A percentile compares a stretch with the other conserved stretches of the same genome.
Conservation (phyloP, 2,113 vertebrate genomes). For the Albula goreensis region DNA sequence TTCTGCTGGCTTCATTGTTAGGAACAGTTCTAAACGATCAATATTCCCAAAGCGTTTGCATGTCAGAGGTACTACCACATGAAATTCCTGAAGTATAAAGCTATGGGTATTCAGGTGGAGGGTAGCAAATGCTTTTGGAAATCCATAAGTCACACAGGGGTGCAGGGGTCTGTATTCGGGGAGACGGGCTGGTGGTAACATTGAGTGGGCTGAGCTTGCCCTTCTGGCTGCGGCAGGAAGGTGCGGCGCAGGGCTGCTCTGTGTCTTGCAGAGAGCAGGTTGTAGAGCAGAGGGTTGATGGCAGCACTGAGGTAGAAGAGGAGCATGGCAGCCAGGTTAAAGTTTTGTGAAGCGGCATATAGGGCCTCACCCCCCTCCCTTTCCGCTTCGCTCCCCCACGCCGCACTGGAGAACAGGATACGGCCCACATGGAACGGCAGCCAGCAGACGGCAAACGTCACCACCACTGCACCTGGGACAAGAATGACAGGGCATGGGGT, state of each 20-base stretch:
- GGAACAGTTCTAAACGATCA: no score
- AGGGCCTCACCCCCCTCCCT: neutral
- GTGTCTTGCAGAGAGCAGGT: constrained; percentile 82
- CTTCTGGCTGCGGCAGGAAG: constrained; percentile 54
- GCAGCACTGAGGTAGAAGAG: constrained; percentile 86
- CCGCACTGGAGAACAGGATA: constrained; percentile 69
- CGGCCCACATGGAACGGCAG: constrained; percentile 84
- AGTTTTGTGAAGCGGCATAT: constrained; percentile 76
- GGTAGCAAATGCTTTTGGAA: neutral
- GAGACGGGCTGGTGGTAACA: neutral
- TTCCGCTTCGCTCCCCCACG: neutral
- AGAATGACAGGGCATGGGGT: neutral
- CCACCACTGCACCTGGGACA: constrained; percentile 75
- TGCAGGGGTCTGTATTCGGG: neutral
- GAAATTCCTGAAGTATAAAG: no score
- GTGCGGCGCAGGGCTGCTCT: constrained; percentile 74
- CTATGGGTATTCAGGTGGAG: neutral
- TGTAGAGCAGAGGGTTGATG: constrained; percentile 86
- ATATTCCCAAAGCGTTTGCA: no score
- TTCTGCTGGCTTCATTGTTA: no score
- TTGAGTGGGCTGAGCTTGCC: constrained; percentile 44
- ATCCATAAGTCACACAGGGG: neutral
- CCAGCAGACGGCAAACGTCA: constrained; percentile 85
- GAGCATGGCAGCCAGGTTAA: constrained; percentile 82
- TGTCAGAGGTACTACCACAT: no score